Evolutionary conservation across 2,113 vertebrate species (phyloP).

Genomic region (Lepus europaeus): DNA sequence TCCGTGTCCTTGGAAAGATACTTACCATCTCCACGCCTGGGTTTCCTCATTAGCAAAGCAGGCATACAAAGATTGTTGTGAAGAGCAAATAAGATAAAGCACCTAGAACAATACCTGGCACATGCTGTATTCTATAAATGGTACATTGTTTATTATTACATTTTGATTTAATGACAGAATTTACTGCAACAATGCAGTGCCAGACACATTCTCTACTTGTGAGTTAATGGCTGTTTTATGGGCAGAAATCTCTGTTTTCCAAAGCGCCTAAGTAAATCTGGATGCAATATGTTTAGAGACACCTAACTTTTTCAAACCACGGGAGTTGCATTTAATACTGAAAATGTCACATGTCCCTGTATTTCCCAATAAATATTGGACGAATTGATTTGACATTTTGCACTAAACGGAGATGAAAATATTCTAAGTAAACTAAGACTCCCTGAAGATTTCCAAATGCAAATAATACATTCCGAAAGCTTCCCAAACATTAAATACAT

Average conservation of each 20-base stretch:
- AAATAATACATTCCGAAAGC: background rate
- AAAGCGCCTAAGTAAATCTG: background rate
- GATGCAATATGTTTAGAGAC: background rate
- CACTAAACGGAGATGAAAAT: background rate
- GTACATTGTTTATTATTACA: background rate
- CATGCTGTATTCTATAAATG: background rate
- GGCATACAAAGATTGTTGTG: background rate
- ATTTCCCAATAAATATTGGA: slow-evolving; percentile 9
- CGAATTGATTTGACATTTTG: background rate
- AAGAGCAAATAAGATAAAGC: background rate
- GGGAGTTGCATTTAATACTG: background rate
- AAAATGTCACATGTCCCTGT: background rate
- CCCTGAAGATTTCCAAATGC: background rate
- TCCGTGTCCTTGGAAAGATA: background rate
- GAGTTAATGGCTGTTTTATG: background rate
- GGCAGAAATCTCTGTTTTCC: background rate
- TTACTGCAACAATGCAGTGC: background rate
- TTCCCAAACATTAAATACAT: background rate
- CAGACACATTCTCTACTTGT: background rate
- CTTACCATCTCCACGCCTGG: background rate
- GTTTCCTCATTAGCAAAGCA: background rate
- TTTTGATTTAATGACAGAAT: background rate
- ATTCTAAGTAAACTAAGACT: background rate
- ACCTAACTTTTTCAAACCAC: background rate
- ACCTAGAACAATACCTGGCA: background rate